Evolutionary conservation across 2,888 invertebrate genomes (phyloP).

Genomic region (Spodoptera picta): DNA sequence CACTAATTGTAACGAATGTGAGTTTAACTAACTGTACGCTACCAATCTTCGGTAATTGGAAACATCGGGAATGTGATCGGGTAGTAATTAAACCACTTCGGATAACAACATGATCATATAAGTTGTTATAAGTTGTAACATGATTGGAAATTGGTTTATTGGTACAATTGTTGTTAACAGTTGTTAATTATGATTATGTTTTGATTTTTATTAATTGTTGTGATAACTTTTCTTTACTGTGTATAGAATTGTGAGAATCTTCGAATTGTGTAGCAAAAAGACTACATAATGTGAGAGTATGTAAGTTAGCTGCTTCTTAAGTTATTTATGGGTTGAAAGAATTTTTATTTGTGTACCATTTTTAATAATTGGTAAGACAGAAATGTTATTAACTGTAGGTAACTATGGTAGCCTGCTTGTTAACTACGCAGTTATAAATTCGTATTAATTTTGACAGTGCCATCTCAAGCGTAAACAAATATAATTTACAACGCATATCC

Average conservation of each 20-base stretch:
- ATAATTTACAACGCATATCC: slow-evolving; percentile 13
- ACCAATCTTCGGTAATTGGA: slow-evolving; percentile 23
- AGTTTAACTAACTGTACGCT: slow-evolving; percentile 42
- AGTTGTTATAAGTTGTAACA: not conserved
- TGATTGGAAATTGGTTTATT: slow-evolving; percentile 15
- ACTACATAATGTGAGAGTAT: too few relatives aligned
- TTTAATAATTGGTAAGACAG: too few relatives aligned
- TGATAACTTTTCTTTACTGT: too few relatives aligned
- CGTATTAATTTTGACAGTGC: too few relatives aligned
- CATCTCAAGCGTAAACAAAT: slow-evolving; percentile 4
- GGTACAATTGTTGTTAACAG: not conserved
- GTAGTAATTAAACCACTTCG: slow-evolving; percentile 29
- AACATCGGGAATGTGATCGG: slow-evolving; percentile 8
- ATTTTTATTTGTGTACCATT: too few relatives aligned
- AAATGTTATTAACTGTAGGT: too few relatives aligned
- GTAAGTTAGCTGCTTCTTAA: too few relatives aligned
- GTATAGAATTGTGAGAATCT: too few relatives aligned
- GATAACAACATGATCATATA: slow-evolving; percentile 18
- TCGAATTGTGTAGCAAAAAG: too few relatives aligned
- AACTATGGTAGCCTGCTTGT: too few relatives aligned
- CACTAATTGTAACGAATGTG: slow-evolving; percentile 41
- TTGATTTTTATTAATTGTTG: not conserved
- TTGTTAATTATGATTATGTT: slow-evolving; percentile 1
- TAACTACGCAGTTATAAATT: too few relatives aligned
- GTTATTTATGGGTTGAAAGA: too few relatives aligned